Conservation (phyloP, 2,797 vertebrate species). For the Holocentrus rufus region DNA sequence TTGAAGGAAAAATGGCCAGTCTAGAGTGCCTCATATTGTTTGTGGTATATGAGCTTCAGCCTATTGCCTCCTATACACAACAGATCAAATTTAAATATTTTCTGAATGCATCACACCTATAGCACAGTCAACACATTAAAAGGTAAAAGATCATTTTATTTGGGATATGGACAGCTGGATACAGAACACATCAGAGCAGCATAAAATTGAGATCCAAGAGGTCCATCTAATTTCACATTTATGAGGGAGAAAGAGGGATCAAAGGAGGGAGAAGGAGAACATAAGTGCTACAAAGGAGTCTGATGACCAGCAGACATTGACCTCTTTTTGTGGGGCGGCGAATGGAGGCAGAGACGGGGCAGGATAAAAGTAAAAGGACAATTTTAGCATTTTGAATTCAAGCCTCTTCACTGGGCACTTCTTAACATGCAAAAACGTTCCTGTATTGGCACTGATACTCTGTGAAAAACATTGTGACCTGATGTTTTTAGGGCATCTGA, state of each 20-base stretch:
- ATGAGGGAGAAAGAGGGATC: slow-evolving; percentile 29
- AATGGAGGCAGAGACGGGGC: not conserved
- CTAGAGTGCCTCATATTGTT: too few relatives aligned
- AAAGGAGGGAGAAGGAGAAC: slow-evolving; percentile 1
- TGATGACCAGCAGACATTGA: slow-evolving; percentile 30
- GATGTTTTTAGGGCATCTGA: not conserved
- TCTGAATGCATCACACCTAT: slow-evolving; percentile 2
- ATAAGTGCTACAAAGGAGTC: slow-evolving; percentile 61
- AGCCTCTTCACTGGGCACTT: not conserved
- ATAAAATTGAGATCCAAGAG: slow-evolving; percentile 32
- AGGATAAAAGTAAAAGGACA: not conserved
- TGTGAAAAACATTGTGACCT: not conserved
- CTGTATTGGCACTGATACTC: slow-evolving; percentile 14
- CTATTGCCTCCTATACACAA: not conserved
- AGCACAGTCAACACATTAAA: slow-evolving; percentile 42
- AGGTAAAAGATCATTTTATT: slow-evolving; percentile 55
- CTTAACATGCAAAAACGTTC: not conserved
- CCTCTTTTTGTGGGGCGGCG: not conserved
- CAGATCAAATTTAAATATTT: not conserved
- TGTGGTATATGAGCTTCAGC: not conserved
- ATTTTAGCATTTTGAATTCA: not conserved
- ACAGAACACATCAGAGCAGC: slow-evolving; percentile 53
- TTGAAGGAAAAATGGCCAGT: too few relatives aligned
- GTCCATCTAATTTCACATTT: slow-evolving; percentile 66
- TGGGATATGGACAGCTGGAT: slow-evolving; percentile 29